phyloP scores from a whole-genome alignment of 2,888 invertebrate genomes.

The Tortrix viridana region DNA sequence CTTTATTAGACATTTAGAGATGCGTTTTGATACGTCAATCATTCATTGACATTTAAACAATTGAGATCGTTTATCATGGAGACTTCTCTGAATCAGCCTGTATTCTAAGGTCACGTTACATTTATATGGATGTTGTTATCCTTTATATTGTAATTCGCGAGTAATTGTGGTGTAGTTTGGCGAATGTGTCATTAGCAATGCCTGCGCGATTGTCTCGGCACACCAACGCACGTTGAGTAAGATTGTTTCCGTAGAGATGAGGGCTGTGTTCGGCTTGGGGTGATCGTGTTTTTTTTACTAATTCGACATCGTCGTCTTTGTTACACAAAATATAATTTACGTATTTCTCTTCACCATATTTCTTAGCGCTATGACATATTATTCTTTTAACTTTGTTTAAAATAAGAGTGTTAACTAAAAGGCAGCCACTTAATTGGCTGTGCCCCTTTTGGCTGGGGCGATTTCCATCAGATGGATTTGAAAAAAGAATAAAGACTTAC shows the following conservation, averaged over 20 bases:
- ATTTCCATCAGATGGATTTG: too few relatives aligned
- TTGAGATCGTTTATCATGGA: slow-evolving; percentile 44
- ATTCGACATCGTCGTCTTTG: too few relatives aligned
- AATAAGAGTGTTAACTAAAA: too few relatives aligned
- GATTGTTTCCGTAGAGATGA: slow-evolving; percentile 53
- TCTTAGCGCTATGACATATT: too few relatives aligned
- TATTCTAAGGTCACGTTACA: slow-evolving; percentile 23
- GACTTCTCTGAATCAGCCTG: slow-evolving; percentile 26
- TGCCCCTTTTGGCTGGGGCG: too few relatives aligned
- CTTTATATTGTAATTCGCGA: slow-evolving; percentile 40
- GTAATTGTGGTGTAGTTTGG: slow-evolving; percentile 41
- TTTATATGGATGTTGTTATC: slow-evolving; percentile 27
- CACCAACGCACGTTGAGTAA: slow-evolving; percentile 55
- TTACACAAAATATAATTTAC: too few relatives aligned
- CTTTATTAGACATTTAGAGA: slow-evolving; percentile 30
- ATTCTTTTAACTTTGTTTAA: too few relatives aligned
- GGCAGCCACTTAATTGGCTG: too few relatives aligned
- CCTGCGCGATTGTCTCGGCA: slow-evolving; percentile 48
- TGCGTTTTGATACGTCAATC: slow-evolving; percentile 65
- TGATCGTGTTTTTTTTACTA: background rate
- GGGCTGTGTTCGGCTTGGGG: slow-evolving; percentile 47
- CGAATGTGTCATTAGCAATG: slow-evolving; percentile 49
- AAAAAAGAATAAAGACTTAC: too few relatives aligned
- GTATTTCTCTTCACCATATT: too few relatives aligned
- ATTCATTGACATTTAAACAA: slow-evolving; percentile 70